Conservation (phyloP, 2,888 invertebrate species). For the Epirrhoe alternata region DNA sequence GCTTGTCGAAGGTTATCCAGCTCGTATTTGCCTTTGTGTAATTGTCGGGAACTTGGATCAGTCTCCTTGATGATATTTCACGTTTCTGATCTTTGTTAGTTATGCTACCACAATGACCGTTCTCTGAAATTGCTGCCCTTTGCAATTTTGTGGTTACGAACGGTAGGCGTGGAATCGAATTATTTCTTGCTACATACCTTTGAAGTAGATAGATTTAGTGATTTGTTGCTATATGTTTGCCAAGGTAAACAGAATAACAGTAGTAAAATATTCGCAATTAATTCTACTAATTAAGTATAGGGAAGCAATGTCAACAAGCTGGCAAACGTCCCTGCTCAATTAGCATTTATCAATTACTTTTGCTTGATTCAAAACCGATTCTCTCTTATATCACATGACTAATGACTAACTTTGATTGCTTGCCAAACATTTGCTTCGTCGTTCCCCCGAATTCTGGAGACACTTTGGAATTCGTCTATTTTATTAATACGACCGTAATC, state of each 20-base stretch:
- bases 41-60: slow-evolving; percentile 33
- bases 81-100: slow-evolving; percentile 64
- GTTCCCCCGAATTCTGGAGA: slow-evolving; percentile 49
- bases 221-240: neutral
- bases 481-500: slow-evolving; percentile 51
- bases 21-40: slow-evolving; percentile 39
- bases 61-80: slow-evolving; percentile 64
- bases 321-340: slow-evolving; percentile 58
- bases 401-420: slow-evolving; percentile 60
- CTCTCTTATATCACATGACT: slow-evolving; percentile 51
- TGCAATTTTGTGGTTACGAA: slow-evolving; percentile 38
- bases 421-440: slow-evolving; percentile 59
- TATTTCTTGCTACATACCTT: slow-evolving; percentile 33
- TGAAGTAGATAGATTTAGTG: slow-evolving; percentile 5
- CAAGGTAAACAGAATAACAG: neutral
- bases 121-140: slow-evolving; percentile 47
- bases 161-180: slow-evolving; percentile 29
- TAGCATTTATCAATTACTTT: slow-evolving; percentile 66
- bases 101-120: slow-evolving; percentile 44
- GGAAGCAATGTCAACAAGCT: slow-evolving; percentile 26
- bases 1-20: slow-evolving; percentile 71
- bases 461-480: slow-evolving; percentile 53
- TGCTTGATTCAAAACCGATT: slow-evolving; percentile 53
- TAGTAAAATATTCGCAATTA: neutral
- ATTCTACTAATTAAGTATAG: neutral